Conservation (phyloP, 2,113 vertebrate genomes). For the Mobula birostris region DNA sequence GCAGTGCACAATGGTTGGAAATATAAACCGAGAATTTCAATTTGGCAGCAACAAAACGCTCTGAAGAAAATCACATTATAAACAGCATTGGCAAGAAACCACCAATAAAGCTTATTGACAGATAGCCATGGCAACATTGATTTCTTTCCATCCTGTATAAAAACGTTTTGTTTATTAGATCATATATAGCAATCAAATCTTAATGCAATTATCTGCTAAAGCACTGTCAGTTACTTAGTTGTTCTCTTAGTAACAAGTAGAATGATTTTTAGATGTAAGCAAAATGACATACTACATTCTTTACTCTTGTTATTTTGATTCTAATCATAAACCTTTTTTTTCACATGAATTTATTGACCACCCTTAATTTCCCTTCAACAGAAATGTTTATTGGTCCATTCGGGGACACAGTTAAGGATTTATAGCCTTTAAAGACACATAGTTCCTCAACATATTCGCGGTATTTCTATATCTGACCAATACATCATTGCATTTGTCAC, state of each 20-base stretch:
- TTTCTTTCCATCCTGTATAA: not conserved
- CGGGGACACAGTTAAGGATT: no score
- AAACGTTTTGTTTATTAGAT: not conserved
- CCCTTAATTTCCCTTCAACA: no score
- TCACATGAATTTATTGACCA: not conserved
- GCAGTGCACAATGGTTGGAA: not conserved
- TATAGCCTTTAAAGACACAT: no score
- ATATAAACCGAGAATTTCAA: not conserved
- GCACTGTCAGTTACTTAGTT: not conserved
- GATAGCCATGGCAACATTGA: not conserved
- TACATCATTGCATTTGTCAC: no score
- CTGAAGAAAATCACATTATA: not conserved
- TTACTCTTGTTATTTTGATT: not conserved
- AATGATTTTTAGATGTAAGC: not conserved
- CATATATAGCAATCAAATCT: not conserved
- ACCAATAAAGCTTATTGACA: not conserved
- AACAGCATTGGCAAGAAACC: not conserved
- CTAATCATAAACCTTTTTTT: not conserved
- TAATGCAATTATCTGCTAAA: conserved; percentile 1
- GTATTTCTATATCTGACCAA: no score
- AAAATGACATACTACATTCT: not conserved
- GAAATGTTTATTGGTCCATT: no score
- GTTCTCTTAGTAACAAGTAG: no score
- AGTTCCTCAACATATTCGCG: no score
- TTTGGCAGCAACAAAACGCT: not conserved